A percentile compares a stretch with the other conserved stretches of the same genome.
Conservation (phyloP, 2,888 invertebrate genomes). For the Ennomos quercinarius region DNA sequence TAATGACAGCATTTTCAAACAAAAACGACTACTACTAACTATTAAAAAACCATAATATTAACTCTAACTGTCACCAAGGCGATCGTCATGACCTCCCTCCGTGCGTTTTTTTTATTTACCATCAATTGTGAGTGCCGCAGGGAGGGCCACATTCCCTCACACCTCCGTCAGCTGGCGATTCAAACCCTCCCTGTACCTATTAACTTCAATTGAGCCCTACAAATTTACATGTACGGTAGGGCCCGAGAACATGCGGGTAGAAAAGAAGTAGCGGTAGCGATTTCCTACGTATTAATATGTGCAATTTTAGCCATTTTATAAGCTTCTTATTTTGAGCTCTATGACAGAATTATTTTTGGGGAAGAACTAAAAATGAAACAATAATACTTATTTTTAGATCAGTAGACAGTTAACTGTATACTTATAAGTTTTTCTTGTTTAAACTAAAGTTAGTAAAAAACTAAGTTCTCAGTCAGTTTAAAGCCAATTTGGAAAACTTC, state of each 20-base stretch:
- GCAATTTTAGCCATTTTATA: no score
- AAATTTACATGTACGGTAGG: conserved; percentile 78
- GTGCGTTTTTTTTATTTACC: conserved; percentile 62
- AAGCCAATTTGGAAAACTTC: no score
- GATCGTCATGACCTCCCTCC: conserved; percentile 45
- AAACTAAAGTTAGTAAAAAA: no score
- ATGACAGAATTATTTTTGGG: background rate
- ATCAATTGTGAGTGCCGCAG: conserved; percentile 65
- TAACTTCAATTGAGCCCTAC: conserved; percentile 85
- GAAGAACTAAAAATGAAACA: no score
- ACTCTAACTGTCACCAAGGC: conserved; percentile 46
- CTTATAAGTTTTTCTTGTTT: no score
- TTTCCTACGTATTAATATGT: no score
- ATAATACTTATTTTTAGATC: no score
- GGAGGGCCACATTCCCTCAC: conserved; percentile 83
- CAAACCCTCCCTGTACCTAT: conserved; percentile 79
- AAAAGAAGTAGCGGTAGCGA: conserved; percentile 5
- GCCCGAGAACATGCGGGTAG: conserved; percentile 54
- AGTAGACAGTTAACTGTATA: no score
- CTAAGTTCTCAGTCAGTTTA: no score
- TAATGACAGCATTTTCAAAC: background rate
- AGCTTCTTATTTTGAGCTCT: background rate
- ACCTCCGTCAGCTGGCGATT: conserved; percentile 82
- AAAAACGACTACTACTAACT: conserved; percentile 9
- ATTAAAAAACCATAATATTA: conserved; percentile 29